Base-by-base conservation (phyloP, 2,797 vertebrate species). In the Anabacerthia variegaticeps region DNA sequence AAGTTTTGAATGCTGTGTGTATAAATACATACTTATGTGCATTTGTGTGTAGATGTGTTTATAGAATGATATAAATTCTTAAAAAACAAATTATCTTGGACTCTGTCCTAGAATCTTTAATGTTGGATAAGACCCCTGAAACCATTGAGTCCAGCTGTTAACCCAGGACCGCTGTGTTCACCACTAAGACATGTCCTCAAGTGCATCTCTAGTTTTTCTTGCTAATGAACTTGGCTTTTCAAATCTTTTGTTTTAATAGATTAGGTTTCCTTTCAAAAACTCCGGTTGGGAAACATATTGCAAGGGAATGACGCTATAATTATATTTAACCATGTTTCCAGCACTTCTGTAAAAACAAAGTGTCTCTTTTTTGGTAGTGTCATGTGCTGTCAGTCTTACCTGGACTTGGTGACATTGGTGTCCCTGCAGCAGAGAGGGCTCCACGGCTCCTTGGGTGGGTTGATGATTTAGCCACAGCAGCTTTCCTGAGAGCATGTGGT, bases 351-450 rank as follows among this genome's bases (percentile, higher is more conserved):
- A 18, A 65, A 76, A 72, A 28, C 6, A 9, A 18, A 14, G 28
- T 34, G 39, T 15, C 28, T 79, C 36, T 59, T 72, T 54, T 49
- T 59, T 14, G 27, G 62, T 62, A 23, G 21, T 6, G 1, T 24
- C 23, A 0, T 5, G 3, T 30, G 77, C 46, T 34, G 39, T n/a
- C n/a, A 24, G 58, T 65, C 34, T 34, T 43, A 7, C 10, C 1
- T 0, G 3, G 61, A 3, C 14, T 34, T 0, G 0, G 37, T 43
- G 58, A 3, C 18, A 1, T 51, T 3, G 4, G 8, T 8, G 8
- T 32, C n/a, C 58, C 39, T 27, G 63, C n/a, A 55, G 48, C 44
- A 41, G 22, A 26, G 44, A 48, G 28, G 41, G 58, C 66, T 86
- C 27, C 51, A 1, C 0, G 10, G 51, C 65, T 80, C 15, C 36